Percentiles rank a stretch among this genome's conserved stretches.
These are phyloP conservation scores for Oncorhynchus mykiss DNA, from an alignment of 2,113 vertebrate genomes.

Conservation along the genomic window DNA sequence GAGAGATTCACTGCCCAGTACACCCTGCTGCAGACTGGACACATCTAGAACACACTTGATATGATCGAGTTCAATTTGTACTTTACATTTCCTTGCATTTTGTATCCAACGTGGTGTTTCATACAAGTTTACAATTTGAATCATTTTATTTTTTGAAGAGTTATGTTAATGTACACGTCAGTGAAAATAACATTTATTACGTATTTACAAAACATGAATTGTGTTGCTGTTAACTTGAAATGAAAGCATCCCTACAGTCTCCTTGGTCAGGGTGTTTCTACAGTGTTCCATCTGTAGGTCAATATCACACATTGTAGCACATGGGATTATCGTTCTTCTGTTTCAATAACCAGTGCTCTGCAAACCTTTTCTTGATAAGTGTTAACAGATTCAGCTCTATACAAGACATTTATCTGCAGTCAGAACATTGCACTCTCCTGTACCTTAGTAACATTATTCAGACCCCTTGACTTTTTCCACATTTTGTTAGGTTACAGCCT, in stretches of 20 bases:
- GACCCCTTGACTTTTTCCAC: too few species aligned
- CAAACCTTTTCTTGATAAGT: neutral
- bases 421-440: too few species aligned
- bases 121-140: neutral
- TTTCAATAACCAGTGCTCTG: neutral
- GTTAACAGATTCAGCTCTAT: too few species aligned
- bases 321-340: too few species aligned
- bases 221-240: neutral
- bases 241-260: neutral
- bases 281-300: too few species aligned
- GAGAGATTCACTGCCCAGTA: slow-evolving; percentile 85
- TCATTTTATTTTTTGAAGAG: neutral
- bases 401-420: too few species aligned
- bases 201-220: neutral
- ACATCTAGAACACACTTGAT: slow-evolving; percentile 61
- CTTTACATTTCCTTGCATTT: neutral
- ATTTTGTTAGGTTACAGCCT: too few species aligned
- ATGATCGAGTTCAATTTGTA: neutral
- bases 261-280: neutral
- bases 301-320: too few species aligned
- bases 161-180: neutral
- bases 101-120: neutral
- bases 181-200: neutral
- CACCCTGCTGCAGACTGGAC: slow-evolving; percentile 86
- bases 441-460: too few species aligned